Evolutionary conservation across 2,888 invertebrate genomes (phyloP), one percentile per base, ranked within the genome.

Genomic region (Unio delphinus): DNA sequence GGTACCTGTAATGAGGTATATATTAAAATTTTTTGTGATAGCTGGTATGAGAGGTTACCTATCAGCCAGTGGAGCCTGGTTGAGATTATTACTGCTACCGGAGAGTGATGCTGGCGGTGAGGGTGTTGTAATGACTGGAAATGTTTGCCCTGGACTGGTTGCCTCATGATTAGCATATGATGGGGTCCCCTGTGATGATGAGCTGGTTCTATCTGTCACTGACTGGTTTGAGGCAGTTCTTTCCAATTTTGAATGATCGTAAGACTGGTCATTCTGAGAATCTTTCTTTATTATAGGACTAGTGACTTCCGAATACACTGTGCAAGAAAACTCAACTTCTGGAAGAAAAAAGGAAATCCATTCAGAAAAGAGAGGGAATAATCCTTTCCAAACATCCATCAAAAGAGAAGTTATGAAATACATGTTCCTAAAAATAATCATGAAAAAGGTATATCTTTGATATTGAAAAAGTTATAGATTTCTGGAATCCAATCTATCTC

Each of bases 11-110:
- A 45, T 45, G 45, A 45, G 45, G 11, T 2, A 45, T 45, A 11
- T 11, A 45, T 45, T 45, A 45, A 45, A 1, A 11, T 1, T 11
- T 11, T 45, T 45, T 11, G 11, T 3, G 45, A 45, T 11, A 45
- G 45, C 45, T 45, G 45, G 1, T 45, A 3, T 45, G 45, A 56
- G 23, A 65, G 45, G 23, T 60, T 67, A 80, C 80, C 75, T 74
- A 68, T 80, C 80, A 62, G 74, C 76, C 45, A 80, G 57, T 30
- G 78, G 75, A 55, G 80, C 74, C 59, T 72, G 73, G 26, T 30
- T 65, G 63, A 77, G 61, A n/a, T 73, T 75, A 11, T 68, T 55
- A 59, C 61, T 69, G 30, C 77, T 77, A 28, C 63, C 67, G 20
- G 64, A 69, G 20, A 73, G 77, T 55, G 77, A 77, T 17, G 68